Base-by-base conservation (phyloP, 1,140 invertebrate species). In the Nasonia giraulti region DNA sequence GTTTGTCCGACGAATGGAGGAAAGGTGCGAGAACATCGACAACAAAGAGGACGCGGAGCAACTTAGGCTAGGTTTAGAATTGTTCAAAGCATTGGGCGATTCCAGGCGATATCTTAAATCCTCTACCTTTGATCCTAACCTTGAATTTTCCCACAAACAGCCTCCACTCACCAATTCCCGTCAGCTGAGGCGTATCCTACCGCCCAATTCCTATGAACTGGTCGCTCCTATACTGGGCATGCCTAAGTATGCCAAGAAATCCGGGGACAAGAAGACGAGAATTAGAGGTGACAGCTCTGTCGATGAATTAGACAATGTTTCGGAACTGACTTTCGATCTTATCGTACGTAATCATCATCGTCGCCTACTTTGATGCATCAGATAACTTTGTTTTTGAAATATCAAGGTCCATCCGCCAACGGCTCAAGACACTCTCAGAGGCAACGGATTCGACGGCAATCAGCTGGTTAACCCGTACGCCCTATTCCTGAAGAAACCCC, bases 321-420 rank as follows among this genome's bases (percentile, higher is more conserved):
- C 81, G 27, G 8, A 69, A 2, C 31, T 80, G 6, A 73, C 50
- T n/a, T 82, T 76, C 55, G 87, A 87, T 87, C 69, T 89, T 20
- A 27, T 73, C 1, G 79, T 81, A 81, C 3, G 79, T 81, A 23
- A 77, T 31, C 47, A 31, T 27, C 27, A 14, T 7, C 31, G 31
- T 77, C 31, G 1, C 31, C n/a, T 47, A 23, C 17, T 78, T 78
- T 2, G 5, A 11, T 78, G 12, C 31, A 20, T 7, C 50, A 20
- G 50, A 55, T 20, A 55, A 20, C 12, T 17, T n/a, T 6, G 5
- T n/a, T 62, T 62, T 62, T 6, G 1, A 62, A 62, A 62, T 62
- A 17, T 50, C 47, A 73, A 92, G 91, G 91, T 91, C 74, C 88
- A 92, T 78, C 90, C 90, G 40, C 86, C 90, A 84, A 88, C 90